A percentile compares a stretch with the other conserved stretches of the same genome.
Evolutionary conservation across 2,888 invertebrate species (phyloP).

Genomic region (Parnassius apollo): DNA sequence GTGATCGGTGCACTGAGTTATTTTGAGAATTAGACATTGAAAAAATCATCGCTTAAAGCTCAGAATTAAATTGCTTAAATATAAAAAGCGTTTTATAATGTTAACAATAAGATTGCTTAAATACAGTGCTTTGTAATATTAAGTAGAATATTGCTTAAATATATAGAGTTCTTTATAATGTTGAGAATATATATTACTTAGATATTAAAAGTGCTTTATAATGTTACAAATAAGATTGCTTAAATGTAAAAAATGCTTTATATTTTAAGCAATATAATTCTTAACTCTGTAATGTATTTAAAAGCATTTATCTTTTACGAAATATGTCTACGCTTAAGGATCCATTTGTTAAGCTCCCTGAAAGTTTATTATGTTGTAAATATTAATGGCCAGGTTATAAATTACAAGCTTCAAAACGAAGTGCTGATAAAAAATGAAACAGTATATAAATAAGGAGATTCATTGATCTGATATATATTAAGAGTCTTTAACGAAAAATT

Average conservation of each 20-base stretch:
- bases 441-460: background rate
- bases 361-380: constrained; percentile 18
- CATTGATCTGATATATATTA: too few species aligned
- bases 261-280: constrained; percentile 18
- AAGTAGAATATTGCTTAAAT: too few species aligned
- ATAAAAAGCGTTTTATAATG: constrained; percentile 2
- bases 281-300: constrained; percentile 19
- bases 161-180: background rate
- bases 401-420: constrained; percentile 12
- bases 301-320: constrained; percentile 16
- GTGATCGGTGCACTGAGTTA: too few species aligned
- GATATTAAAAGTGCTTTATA: background rate
- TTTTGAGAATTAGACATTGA: too few species aligned
- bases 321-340: constrained; percentile 11
- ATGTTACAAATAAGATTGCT: too few species aligned
- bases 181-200: too few species aligned
- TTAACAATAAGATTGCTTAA: too few species aligned
- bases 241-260: background rate
- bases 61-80: too few species aligned
- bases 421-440: constrained; percentile 11
- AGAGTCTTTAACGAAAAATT: too few species aligned
- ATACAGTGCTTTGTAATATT: background rate
- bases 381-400: constrained; percentile 13
- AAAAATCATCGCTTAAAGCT: too few species aligned
- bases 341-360: constrained; percentile 12